Percentiles rank a stretch among this genome's conserved stretches.
Evolutionary conservation across 1,140 invertebrate species (phyloP).

Genomic region (Phocides pigmalion): DNA sequence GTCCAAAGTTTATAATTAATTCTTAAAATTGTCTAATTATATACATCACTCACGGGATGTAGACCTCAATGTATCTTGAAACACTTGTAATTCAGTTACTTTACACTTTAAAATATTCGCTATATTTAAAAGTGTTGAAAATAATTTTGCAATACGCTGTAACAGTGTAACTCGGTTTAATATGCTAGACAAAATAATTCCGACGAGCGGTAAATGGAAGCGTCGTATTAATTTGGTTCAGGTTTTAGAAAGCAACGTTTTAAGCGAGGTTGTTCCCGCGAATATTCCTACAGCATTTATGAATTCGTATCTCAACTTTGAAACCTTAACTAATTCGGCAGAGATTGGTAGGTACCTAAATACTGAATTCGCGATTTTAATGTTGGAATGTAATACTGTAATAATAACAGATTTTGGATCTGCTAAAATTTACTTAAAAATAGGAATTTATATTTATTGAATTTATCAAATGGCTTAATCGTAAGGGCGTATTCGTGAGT

Average conservation of each 20-base stretch:
- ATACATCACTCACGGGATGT: background rate
- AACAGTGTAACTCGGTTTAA: slow-evolving; percentile 11
- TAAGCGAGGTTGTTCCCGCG: slow-evolving; percentile 2
- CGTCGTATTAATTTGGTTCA: slow-evolving; percentile 27
- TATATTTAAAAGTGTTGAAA: background rate
- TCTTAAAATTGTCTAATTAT: no score
- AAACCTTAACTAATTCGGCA: slow-evolving; percentile 7
- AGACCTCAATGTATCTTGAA: no score
- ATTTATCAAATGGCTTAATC: no score
- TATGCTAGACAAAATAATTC: slow-evolving; percentile 18
- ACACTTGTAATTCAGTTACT: background rate
- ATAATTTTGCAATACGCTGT: slow-evolving; percentile 2
- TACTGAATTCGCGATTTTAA: background rate
- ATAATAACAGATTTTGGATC: no score
- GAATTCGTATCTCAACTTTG: slow-evolving; percentile 26
- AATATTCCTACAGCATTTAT: slow-evolving; percentile 25
- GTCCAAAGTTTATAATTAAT: no score
- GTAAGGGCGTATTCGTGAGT: no score
- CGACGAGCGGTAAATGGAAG: slow-evolving; percentile 17
- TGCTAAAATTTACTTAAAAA: no score
- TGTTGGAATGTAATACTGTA: no score
- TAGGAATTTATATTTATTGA: no score
- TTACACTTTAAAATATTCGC: background rate
- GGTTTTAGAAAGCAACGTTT: slow-evolving; percentile 25
- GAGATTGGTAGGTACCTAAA: background rate